Evolutionary conservation across 2,888 invertebrate species (phyloP), one percentile per base, ranked within the genome.

Genomic region (Clunio marinus): DNA sequence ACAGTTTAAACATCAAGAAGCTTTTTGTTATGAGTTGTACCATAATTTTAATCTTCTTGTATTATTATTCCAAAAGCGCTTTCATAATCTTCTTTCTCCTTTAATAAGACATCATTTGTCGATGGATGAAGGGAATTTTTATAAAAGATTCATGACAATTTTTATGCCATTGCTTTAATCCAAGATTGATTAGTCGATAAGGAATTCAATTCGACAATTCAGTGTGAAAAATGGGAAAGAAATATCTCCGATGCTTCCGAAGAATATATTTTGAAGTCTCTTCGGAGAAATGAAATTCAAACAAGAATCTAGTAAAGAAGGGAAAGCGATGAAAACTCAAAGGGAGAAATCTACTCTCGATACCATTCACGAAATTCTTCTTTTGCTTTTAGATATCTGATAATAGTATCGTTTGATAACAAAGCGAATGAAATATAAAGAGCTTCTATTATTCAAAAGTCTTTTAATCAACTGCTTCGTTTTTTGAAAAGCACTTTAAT

Each of bases 141-240:
- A n/a, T n/a, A n/a, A n/a, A n/a, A n/a, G n/a, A n/a, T n/a, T n/a
- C n/a, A 32, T 32, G 32, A 32, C 32, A 32, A 32, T 32, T 32
- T 32, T 32, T 32, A 5, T n/a, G n/a, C n/a, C n/a, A n/a, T n/a
- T n/a, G n/a, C n/a, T n/a, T n/a, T n/a, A n/a, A n/a, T n/a, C 17
- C 3, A 51, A 65, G 63, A 46, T 62, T 62, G 62, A 65, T 46
- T 65, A 65, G 63, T 28, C 45, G 63, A 65, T 46, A 41, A 65
- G 63, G 27, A 65, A 65, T 65, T 62, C 41, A 45, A 45, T 65
- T 65, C 63, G 17, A n/a, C n/a, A n/a, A n/a, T n/a, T n/a, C n/a
- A n/a, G n/a, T n/a, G n/a, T n/a, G n/a, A n/a, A n/a, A n/a, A n/a
- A n/a, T n/a, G n/a, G n/a, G n/a, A n/a, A n/a, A n/a, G n/a, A n/a